Percentiles rank a stretch among this genome's conserved stretches.
Conservation (phyloP, 2,113 vertebrate genomes). For the Cyanistes caeruleus region DNA sequence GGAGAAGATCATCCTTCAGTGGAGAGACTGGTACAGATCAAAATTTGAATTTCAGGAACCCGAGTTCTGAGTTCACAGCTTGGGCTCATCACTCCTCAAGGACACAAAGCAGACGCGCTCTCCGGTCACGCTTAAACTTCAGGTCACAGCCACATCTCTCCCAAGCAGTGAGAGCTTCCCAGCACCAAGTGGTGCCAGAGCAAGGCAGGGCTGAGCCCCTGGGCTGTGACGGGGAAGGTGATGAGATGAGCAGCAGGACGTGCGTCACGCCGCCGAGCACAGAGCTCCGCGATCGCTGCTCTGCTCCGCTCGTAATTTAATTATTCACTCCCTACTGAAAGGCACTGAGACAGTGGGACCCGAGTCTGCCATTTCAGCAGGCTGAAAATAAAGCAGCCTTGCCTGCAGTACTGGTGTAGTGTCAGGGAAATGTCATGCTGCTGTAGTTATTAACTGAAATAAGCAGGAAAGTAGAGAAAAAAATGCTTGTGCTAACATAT, state of each 20-base stretch:
- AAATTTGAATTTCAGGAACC: neutral
- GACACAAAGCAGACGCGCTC: neutral
- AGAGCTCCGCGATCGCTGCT: neutral
- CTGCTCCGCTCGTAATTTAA: neutral
- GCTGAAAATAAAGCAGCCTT: neutral
- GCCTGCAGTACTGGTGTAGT: neutral
- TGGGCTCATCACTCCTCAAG: neutral
- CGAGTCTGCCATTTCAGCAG: neutral
- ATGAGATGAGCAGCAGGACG: neutral
- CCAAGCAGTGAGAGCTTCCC: neutral
- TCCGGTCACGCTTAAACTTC: accelerated
- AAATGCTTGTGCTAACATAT: neutral
- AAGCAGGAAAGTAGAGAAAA: neutral
- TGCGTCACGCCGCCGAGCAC: neutral
- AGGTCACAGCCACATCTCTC: neutral
- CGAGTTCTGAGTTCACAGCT: neutral
- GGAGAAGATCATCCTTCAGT: neutral
- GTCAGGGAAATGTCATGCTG: neutral
- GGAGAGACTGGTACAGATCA: neutral
- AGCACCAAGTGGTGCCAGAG: neutral
- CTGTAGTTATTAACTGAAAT: neutral
- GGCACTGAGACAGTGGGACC: neutral
- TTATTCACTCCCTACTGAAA: neutral
- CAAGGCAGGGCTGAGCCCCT: neutral
- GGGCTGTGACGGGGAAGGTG: neutral